These are phyloP conservation scores for Glyphotaelius pellucidus DNA, from an alignment of 2,888 invertebrate species.

Conservation along the genomic window DNA sequence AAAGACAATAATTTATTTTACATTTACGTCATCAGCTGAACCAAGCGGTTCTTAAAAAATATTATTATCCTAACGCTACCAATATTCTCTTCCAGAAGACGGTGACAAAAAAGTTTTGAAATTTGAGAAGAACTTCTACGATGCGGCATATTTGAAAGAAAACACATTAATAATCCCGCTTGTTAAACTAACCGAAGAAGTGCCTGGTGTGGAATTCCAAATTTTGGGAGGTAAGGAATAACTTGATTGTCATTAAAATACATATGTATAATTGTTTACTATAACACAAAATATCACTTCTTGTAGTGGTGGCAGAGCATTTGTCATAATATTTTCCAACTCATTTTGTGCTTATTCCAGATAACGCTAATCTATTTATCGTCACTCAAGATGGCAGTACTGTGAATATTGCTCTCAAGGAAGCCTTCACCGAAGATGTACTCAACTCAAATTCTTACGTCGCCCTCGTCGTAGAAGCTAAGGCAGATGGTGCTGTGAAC, in stretches of 20 bases:
- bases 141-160: background rate
- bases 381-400: background rate
- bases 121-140: constrained; percentile 5
- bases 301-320: background rate
- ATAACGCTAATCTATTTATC: background rate
- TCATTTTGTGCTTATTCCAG: background rate
- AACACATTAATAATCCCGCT: background rate
- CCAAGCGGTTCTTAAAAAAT: background rate
- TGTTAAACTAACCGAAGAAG: constrained; percentile 8
- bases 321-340: background rate
- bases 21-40: background rate
- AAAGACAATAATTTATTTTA: background rate
- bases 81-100: background rate
- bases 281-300: background rate
- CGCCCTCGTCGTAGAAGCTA: constrained; percentile 19
- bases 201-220: background rate
- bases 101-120: background rate
- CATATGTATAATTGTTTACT: background rate
- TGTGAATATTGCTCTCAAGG: background rate
- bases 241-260: no score
- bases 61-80: background rate
- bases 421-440: background rate
- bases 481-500: background rate
- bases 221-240: constrained; percentile 15
- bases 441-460: background rate